Conservation (phyloP, 2,888 invertebrate species). For the Hirtodrosophila trivittata region DNA sequence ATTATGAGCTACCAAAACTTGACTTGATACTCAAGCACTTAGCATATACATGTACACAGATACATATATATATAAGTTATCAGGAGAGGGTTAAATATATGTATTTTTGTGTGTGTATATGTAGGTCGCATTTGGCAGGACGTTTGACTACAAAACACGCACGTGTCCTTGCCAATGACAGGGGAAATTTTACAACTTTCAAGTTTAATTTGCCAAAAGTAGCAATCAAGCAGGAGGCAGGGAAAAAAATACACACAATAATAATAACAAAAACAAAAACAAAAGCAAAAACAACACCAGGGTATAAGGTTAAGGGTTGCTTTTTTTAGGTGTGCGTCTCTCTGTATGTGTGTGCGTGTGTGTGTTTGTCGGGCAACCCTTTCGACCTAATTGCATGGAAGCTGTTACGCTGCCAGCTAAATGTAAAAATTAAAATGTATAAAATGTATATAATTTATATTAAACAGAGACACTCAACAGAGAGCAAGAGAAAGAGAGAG, state of each 20-base stretch:
- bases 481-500: neutral
- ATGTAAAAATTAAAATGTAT: conserved; percentile 76
- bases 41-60: conserved; percentile 16
- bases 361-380: conserved; percentile 58
- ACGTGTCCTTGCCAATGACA: conserved; percentile 79
- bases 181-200: conserved; percentile 80
- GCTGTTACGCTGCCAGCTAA: conserved; percentile 71
- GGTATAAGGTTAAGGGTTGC: conserved; percentile 48
- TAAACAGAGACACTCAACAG: conserved; percentile 42
- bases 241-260: conserved; percentile 28
- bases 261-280: conserved; percentile 18
- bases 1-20: conserved; percentile 52
- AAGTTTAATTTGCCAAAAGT: conserved; percentile 79
- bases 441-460: conserved; percentile 77
- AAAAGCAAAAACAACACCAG: conserved; percentile 23
- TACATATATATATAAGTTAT: neutral
- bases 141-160: conserved; percentile 55
- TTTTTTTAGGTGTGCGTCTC: conserved; percentile 19
- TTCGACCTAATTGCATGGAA: conserved; percentile 80
- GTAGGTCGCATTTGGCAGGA: too few relatives aligned
- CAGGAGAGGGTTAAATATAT: conserved; percentile 18
- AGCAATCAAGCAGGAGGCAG: conserved; percentile 70
- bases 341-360: neutral
- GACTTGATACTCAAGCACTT: conserved; percentile 35
- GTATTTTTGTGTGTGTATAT: too few relatives aligned